Evolutionary conservation across 1,140 invertebrate genomes (phyloP).

Genomic region (Procambarus clarkii): DNA sequence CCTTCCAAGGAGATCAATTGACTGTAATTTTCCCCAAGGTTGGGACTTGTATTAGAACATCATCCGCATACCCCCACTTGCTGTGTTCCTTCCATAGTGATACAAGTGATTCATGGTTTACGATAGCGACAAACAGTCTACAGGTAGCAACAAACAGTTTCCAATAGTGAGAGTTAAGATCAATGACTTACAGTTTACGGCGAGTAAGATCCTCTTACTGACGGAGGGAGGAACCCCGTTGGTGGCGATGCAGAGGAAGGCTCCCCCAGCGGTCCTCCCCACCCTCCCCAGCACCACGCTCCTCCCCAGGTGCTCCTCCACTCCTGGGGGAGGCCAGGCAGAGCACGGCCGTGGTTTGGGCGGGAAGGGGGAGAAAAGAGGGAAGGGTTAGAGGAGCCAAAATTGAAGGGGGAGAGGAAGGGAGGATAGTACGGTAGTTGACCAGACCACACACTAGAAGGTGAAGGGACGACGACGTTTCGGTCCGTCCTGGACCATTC

Average conservation of each 20-base stretch:
- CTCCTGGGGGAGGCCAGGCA: background rate
- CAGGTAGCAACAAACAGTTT: too few relatives aligned
- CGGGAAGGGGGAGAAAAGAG: background rate
- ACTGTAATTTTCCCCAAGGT: too few relatives aligned
- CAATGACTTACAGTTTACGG: constrained; percentile 13
- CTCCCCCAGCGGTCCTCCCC: background rate
- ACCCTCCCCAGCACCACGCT: background rate
- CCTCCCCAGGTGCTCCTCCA: constrained; percentile 15
- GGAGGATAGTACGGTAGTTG: background rate
- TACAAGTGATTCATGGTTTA: too few relatives aligned
- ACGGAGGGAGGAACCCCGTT: constrained; percentile 23
- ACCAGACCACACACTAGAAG: too few relatives aligned
- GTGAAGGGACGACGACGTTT: too few relatives aligned
- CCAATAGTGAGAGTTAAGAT: background rate
- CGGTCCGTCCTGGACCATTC: too few relatives aligned
- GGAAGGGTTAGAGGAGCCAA: background rate
- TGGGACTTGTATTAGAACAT: too few relatives aligned
- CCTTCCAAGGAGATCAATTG: too few relatives aligned
- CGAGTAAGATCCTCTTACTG: constrained; percentile 18
- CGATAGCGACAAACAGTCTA: too few relatives aligned
- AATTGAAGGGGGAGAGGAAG: background rate
- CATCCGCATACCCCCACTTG: too few relatives aligned
- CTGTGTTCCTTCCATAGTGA: too few relatives aligned
- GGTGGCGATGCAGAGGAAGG: constrained; percentile 35
- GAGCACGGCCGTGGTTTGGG: too few relatives aligned